These are phyloP conservation scores for Cerceris ruficornis DNA, from an alignment of 2,888 invertebrate genomes.

Conservation along the genomic window DNA sequence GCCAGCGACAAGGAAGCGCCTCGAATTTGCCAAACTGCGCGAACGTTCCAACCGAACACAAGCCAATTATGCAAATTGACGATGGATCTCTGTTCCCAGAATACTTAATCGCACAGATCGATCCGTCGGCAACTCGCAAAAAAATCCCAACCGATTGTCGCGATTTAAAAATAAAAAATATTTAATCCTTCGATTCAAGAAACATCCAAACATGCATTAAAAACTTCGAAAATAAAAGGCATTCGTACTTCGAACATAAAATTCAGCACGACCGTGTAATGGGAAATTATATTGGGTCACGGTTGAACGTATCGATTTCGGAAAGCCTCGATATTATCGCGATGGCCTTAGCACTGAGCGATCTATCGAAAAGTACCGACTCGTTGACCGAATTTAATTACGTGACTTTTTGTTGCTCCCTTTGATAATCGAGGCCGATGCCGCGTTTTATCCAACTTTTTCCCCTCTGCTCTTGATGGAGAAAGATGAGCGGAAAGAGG, in stretches of 20 bases:
- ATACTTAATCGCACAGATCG: constrained; percentile 54
- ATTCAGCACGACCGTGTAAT: constrained; percentile 10
- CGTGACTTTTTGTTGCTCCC: not conserved
- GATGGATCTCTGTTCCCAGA: constrained; percentile 45
- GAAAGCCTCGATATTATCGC: constrained; percentile 20
- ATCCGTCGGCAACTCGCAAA: constrained; percentile 54
- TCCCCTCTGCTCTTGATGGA: not conserved
- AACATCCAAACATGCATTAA: too few species aligned
- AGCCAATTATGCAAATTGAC: constrained; percentile 68
- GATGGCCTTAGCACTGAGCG: constrained; percentile 5
- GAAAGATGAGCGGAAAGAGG: too few species aligned
- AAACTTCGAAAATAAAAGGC: not conserved
- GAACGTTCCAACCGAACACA: constrained; percentile 55
- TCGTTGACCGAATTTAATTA: constrained; percentile 25
- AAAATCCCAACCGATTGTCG: not conserved
- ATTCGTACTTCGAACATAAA: not conserved
- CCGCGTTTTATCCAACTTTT: not conserved
- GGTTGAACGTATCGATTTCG: constrained; percentile 27
- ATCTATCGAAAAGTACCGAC: constrained; percentile 32
- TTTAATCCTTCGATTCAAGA: not conserved
- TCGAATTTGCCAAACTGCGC: constrained; percentile 40
- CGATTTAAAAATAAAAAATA: not conserved
- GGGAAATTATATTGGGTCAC: constrained; percentile 43
- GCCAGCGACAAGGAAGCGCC: not conserved
- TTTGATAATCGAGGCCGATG: not conserved